A percentile compares a stretch with the other conserved stretches of the same genome.
phyloP scores from a whole-genome alignment of 2,797 vertebrate species.

The Betta splendens region DNA sequence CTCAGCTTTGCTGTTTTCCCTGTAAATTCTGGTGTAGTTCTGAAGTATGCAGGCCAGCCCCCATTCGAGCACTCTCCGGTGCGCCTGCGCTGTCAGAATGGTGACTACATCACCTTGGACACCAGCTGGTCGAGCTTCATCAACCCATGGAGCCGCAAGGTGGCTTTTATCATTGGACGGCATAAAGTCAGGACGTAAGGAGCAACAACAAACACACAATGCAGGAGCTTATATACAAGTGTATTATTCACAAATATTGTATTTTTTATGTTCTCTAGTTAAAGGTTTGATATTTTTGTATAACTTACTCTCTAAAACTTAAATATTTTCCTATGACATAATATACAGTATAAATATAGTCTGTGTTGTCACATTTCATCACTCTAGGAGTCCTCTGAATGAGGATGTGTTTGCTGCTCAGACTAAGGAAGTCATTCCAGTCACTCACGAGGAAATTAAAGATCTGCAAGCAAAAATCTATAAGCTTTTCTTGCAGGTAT shows the following conservation, averaged over 20 bases:
- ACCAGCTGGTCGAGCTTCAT: conserved; percentile 94
- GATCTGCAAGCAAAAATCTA: conserved; percentile 92
- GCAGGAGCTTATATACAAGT: background rate
- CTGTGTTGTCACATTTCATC: conserved; percentile 10
- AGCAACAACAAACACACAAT: background rate
- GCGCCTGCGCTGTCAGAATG: conserved; percentile 87
- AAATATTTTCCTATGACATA: too few relatives aligned
- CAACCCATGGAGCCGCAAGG: conserved; percentile 92
- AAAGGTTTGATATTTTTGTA: background rate
- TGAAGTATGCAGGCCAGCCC: conserved; percentile 86
- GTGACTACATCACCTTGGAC: conserved; percentile 89
- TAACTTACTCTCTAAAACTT: background rate
- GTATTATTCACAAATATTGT: background rate
- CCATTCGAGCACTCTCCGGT: conserved; percentile 89
- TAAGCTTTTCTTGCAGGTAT: conserved; percentile 92
- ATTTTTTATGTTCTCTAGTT: background rate
- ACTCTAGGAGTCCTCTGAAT: conserved; percentile 89
- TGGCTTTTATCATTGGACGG: conserved; percentile 90
- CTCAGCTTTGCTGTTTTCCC: background rate
- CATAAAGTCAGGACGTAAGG: conserved; percentile 93
- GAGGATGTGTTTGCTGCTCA: conserved; percentile 89
- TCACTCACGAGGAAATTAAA: conserved; percentile 82
- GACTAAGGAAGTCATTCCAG: conserved; percentile 66
- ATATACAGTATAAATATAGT: too few relatives aligned
- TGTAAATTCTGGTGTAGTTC: conserved; percentile 68